phyloP scores from a whole-genome alignment of 2,888 invertebrate genomes.

The Scotopteryx bipunctaria region DNA sequence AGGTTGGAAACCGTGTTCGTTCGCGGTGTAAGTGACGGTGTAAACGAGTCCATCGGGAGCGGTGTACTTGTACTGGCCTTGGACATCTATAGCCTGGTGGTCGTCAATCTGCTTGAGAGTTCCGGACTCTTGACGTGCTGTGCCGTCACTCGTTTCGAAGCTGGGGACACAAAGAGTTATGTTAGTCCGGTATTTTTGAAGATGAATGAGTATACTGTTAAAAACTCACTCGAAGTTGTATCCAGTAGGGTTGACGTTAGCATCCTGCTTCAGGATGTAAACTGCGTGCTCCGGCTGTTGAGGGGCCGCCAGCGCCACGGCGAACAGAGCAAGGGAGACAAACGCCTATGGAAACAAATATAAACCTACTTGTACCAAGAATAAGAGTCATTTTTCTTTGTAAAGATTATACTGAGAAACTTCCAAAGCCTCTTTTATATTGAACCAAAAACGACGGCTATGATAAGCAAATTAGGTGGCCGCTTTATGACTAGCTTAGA shows the following conservation, averaged over 20 bases:
- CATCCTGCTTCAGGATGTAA: conserved; percentile 65
- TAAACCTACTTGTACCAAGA: background rate
- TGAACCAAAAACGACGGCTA: too few species aligned
- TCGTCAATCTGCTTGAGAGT: conserved; percentile 79
- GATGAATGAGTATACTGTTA: background rate
- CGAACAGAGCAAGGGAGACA: conserved; percentile 57
- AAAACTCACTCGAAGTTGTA: conserved; percentile 66
- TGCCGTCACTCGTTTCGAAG: conserved; percentile 81
- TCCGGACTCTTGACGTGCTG: conserved; percentile 78
- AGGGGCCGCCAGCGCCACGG: conserved; percentile 58
- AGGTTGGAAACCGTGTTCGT: conserved; percentile 84
- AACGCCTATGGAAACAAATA: conserved; percentile 48
- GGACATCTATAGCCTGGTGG: conserved; percentile 76
- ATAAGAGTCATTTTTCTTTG: background rate
- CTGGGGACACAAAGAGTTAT: conserved; percentile 40
- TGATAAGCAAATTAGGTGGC: too few species aligned
- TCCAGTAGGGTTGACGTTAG: conserved; percentile 61
- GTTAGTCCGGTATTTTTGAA: background rate
- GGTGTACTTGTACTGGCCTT: conserved; percentile 79
- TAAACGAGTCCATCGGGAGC: conserved; percentile 81
- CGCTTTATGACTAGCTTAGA: too few species aligned
- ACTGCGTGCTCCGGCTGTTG: conserved; percentile 49
- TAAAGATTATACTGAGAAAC: too few species aligned
- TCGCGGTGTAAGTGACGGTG: conserved; percentile 79
- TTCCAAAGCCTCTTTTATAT: too few species aligned